Conservation (phyloP, 2,113 vertebrate species). For the Polyodon spathula region DNA sequence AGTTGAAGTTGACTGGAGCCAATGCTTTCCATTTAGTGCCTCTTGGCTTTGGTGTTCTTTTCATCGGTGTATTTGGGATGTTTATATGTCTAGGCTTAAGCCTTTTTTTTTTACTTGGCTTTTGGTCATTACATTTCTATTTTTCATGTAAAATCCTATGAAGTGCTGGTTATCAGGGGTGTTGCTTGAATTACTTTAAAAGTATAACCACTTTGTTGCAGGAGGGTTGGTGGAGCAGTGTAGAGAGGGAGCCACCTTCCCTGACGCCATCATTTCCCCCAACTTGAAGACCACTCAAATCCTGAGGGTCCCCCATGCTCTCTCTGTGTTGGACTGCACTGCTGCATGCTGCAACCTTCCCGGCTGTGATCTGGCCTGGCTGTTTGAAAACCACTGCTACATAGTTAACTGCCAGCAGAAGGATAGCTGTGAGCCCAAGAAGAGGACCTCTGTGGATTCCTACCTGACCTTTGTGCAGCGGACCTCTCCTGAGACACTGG, state of each 20-base stretch:
- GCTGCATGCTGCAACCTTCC: conserved; percentile 67
- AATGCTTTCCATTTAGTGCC: no score
- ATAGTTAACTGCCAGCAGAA: conserved; percentile 68
- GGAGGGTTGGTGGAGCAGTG: conserved; percentile 63
- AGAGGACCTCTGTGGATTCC: conserved; percentile 58
- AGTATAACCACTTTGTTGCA: conserved; percentile 26
- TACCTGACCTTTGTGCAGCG: conserved; percentile 67
- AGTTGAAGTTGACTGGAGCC: no score
- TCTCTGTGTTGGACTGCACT: conserved; percentile 56
- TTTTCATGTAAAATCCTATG: no score
- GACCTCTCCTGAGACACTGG: conserved; percentile 45
- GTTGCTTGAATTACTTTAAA: no score
- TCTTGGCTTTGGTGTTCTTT: no score
- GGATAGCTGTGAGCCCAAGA: conserved; percentile 63
- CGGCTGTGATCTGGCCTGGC: conserved; percentile 76
- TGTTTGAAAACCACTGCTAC: conserved; percentile 75
- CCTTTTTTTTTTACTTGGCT: no score
- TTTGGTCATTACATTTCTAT: no score
- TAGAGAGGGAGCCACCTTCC: conserved; percentile 61
- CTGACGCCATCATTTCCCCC: conserved; percentile 67
- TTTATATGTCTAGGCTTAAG: no score
- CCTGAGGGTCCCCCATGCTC: conserved; percentile 58
- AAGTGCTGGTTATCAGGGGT: no score
- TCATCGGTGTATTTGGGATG: no score
- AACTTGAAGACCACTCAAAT: conserved; percentile 61